Percentiles rank a stretch among this genome's conserved stretches.
These are phyloP conservation scores for Opisthocomus hoazin DNA, from an alignment of 2,113 vertebrate genomes.

Conservation along the genomic window DNA sequence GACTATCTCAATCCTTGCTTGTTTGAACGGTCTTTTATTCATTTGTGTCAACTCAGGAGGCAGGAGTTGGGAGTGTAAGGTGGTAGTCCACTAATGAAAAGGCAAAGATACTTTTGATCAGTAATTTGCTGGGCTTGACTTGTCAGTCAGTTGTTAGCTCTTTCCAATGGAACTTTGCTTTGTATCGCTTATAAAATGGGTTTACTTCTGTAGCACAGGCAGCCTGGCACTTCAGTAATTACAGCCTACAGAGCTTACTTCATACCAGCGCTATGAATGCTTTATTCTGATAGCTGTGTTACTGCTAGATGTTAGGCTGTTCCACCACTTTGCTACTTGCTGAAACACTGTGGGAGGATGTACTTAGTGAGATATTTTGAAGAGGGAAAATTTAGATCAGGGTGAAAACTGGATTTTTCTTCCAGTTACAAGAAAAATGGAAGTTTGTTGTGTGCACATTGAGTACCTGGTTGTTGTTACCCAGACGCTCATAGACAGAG, in stretches of 20 bases:
- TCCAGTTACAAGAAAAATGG: neutral
- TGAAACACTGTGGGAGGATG: slow-evolving; percentile 50
- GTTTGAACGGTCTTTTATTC: neutral
- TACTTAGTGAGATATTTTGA: slow-evolving; percentile 30
- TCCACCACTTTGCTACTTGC: neutral
- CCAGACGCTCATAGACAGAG: neutral
- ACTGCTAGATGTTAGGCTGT: slow-evolving; percentile 12
- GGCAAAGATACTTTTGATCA: neutral
- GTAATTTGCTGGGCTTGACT: neutral
- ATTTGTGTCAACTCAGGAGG: neutral
- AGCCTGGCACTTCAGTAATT: slow-evolving; percentile 44
- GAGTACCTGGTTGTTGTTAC: neutral
- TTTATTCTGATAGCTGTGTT: slow-evolving; percentile 15
- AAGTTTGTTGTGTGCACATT: neutral
- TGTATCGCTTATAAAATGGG: neutral
- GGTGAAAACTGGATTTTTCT: slow-evolving; percentile 2
- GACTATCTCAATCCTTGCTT: neutral
- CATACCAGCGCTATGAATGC: neutral
- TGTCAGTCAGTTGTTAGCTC: too few species aligned
- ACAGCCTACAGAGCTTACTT: slow-evolving; percentile 31
- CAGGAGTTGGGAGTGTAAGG: too few species aligned
- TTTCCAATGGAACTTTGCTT: neutral
- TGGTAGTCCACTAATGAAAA: neutral
- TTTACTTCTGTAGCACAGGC: slow-evolving; percentile 13
- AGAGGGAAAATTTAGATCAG: slow-evolving; percentile 18